A percentile compares a stretch with the other conserved stretches of the same genome.
These are phyloP conservation scores for Microtus richardsoni DNA, from an alignment of 2,113 vertebrate genomes.

Conservation along the genomic window DNA sequence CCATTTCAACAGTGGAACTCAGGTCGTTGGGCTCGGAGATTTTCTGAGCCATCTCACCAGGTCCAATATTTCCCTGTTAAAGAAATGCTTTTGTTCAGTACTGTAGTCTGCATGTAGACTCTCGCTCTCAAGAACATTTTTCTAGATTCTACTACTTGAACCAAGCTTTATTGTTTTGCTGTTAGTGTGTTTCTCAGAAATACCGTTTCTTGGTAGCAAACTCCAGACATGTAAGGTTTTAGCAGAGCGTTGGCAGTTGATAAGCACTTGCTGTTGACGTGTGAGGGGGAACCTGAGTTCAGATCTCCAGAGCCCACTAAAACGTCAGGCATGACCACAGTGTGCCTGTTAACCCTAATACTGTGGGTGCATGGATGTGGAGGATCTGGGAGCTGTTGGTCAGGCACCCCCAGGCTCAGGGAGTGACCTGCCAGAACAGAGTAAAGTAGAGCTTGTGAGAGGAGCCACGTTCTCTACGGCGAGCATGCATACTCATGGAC, in stretches of 20 bases:
- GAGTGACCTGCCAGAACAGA: background rate
- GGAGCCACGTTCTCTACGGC: background rate
- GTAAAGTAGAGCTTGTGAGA: background rate
- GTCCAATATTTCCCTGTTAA: background rate
- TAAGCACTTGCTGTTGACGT: background rate
- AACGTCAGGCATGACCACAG: background rate
- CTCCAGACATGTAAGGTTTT: background rate
- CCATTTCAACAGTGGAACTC: background rate
- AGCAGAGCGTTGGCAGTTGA: background rate
- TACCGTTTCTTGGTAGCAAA: background rate
- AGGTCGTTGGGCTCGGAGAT: background rate
- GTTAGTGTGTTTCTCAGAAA: background rate
- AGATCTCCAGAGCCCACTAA: background rate
- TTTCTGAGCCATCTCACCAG: background rate
- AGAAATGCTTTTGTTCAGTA: background rate
- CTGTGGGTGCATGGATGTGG: background rate
- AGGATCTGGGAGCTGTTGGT: background rate
- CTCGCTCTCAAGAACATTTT: background rate
- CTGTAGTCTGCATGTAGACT: background rate
- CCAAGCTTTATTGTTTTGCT: background rate
- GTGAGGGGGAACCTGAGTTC: background rate
- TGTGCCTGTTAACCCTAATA: background rate
- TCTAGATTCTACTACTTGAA: background rate
- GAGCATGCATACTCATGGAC: background rate
- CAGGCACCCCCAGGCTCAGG: background rate